Evolutionary conservation across 2,888 invertebrate species (phyloP).

Genomic region (Abrostola triplasia): DNA sequence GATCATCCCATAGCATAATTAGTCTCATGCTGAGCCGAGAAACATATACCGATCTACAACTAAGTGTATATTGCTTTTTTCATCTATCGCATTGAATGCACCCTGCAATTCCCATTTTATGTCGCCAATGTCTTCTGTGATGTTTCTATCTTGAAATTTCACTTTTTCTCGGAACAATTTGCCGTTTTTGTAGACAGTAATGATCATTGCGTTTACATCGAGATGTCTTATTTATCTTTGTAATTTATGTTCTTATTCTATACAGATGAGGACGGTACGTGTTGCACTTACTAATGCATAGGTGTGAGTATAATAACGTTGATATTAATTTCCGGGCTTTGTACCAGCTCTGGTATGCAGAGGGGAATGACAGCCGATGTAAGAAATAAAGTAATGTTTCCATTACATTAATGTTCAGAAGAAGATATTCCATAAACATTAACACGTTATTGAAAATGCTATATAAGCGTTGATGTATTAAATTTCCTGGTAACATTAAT

Average conservation of each 20-base stretch:
- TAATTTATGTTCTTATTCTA: slow-evolving; percentile 57
- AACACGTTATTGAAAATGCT: slow-evolving; percentile 19
- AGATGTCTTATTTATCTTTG: slow-evolving; percentile 66
- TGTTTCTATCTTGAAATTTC: slow-evolving; percentile 74
- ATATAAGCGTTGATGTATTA: slow-evolving; percentile 6
- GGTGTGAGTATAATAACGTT: slow-evolving; percentile 44
- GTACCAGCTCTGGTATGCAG: slow-evolving; percentile 38
- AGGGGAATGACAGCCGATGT: slow-evolving; percentile 29
- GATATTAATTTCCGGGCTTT: slow-evolving; percentile 52
- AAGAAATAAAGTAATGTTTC: slow-evolving; percentile 33
- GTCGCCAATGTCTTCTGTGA: slow-evolving; percentile 73
- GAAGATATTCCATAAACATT: slow-evolving; percentile 40
- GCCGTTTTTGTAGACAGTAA: slow-evolving; percentile 62
- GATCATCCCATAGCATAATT: slow-evolving; percentile 82
- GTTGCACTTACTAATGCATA: slow-evolving; percentile 41
- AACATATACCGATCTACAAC: slow-evolving; percentile 60
- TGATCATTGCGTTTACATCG: slow-evolving; percentile 64
- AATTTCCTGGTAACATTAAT: slow-evolving; percentile 5
- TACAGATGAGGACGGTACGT: slow-evolving; percentile 43
- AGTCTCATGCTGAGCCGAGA: slow-evolving; percentile 78
- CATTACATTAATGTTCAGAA: slow-evolving; percentile 35
- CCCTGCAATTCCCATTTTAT: slow-evolving; percentile 66
- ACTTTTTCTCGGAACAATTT: slow-evolving; percentile 68
- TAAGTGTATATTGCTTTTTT: slow-evolving; percentile 63
- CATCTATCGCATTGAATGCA: slow-evolving; percentile 65